These are phyloP conservation scores for Lamprotornis superbus DNA, from an alignment of 2,113 vertebrate genomes.

Conservation along the genomic window DNA sequence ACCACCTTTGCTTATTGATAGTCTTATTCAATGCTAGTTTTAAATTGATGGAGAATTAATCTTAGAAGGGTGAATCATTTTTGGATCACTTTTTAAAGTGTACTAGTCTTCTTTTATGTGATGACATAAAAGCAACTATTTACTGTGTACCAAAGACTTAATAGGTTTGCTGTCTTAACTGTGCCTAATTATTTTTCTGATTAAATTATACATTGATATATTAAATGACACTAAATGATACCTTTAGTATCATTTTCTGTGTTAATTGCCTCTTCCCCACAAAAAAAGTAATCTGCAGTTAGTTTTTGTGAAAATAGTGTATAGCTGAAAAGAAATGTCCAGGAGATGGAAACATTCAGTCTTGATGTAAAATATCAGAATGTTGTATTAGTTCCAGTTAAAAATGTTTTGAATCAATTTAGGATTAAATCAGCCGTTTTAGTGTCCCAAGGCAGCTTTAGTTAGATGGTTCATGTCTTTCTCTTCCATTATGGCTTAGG, in stretches of 20 bases:
- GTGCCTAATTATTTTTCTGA: background rate
- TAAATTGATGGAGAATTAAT: background rate
- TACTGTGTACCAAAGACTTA: background rate
- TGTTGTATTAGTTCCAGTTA: background rate
- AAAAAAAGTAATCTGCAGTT: background rate
- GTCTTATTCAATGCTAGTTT: background rate
- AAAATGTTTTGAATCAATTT: background rate
- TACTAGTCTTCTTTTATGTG: background rate
- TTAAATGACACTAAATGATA: background rate
- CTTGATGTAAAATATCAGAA: background rate
- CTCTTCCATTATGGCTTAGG: background rate
- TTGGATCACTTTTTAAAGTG: background rate
- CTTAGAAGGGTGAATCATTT: background rate
- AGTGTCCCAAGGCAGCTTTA: background rate
- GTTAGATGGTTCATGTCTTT: background rate
- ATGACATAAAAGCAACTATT: background rate
- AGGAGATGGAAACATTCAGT: background rate
- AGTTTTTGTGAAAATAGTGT: background rate
- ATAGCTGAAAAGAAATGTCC: background rate
- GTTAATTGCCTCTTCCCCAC: background rate
- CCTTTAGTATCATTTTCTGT: background rate
- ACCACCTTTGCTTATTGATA: background rate
- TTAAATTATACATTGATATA: background rate
- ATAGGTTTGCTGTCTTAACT: background rate
- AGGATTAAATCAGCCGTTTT: background rate